phyloP scores from a whole-genome alignment of 2,113 vertebrate genomes.

The Acrocephalus kingi region DNA sequence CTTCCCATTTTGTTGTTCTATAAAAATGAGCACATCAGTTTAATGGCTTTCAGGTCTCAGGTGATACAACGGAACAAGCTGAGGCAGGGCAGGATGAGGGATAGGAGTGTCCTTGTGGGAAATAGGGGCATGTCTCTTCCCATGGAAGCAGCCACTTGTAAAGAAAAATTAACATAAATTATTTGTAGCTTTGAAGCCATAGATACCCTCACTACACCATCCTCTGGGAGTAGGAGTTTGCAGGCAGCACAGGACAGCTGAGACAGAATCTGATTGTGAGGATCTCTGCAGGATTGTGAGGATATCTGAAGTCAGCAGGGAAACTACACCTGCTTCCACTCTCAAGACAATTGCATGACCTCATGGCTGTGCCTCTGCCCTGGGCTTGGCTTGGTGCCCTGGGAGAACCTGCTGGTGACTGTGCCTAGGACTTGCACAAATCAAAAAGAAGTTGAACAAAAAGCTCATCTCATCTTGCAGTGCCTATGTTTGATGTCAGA shows the following conservation, averaged over 20 bases:
- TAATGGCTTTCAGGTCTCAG: neutral
- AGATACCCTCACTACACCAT: neutral
- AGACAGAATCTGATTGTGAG: neutral
- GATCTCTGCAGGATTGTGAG: neutral
- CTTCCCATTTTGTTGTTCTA: neutral
- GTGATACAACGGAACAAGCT: neutral
- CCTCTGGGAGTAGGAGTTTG: neutral
- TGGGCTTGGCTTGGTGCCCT: neutral
- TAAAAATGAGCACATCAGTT: neutral
- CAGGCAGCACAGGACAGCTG: neutral
- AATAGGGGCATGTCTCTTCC: neutral
- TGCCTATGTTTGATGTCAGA: neutral
- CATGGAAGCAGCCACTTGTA: neutral
- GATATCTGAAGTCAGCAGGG: neutral
- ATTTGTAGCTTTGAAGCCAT: conserved; percentile 8
- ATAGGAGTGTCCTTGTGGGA: neutral
- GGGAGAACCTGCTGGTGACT: neutral
- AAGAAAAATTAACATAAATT: conserved; percentile 38
- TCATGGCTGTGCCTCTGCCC: neutral
- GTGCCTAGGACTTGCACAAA: neutral
- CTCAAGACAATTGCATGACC: neutral
- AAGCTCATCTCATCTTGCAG: neutral
- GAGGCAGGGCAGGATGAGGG: neutral
- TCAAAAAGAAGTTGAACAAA: neutral
- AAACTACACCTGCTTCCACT: neutral